Base-by-base conservation (phyloP, 2,888 invertebrate genomes). In the Sturmia bella region DNA sequence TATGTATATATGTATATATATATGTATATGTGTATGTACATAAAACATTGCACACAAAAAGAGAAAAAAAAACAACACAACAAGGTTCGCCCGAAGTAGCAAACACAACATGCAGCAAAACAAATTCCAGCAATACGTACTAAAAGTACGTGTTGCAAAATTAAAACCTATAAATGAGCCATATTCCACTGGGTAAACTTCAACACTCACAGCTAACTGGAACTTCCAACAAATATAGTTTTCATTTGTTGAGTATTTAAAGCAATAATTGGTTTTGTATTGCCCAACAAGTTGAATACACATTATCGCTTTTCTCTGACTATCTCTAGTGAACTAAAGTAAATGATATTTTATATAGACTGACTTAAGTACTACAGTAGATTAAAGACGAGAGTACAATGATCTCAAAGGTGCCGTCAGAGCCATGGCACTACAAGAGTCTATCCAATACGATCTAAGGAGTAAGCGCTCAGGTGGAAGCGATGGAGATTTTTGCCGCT, bases 261-360 rank as follows among this genome's bases (percentile, higher is more conserved):
- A 63, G 72, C 9, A 73, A 72, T 74, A 61, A 82, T 61, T 70
- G 74, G 54, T 82, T 77, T 32, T 32, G 32, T 32, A 52, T 70
- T 66, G 66, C 54, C 39, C 59, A 45, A 41, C 50, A 78, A 74
- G 45, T 74, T 43, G 64, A 12, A 17, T 27, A 13, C 39, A 27
- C 64, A 48, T 63, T 39, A 66, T 19, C 5, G 39, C 15, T 17
- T 57, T 39, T 56, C 45, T 15, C 39, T 41, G 7, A 56, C 15
- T 56, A 43, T 56, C 9, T 15, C 27, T 19, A 19, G 4, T 56
- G 15, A 4, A 12, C 12, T 4, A 37, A 13, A 11, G 41, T 48
- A 12, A 52, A 15, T 21, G 63, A 13, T 45, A 48, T 15, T 12
- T 63, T 50, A 2, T 37, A 52, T 64, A 2, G n/a, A 2, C 9